Evolutionary conservation across 2,888 invertebrate genomes (phyloP), one percentile per base, ranked within the genome.

Genomic region (Scaptomyza caliginosa): DNA sequence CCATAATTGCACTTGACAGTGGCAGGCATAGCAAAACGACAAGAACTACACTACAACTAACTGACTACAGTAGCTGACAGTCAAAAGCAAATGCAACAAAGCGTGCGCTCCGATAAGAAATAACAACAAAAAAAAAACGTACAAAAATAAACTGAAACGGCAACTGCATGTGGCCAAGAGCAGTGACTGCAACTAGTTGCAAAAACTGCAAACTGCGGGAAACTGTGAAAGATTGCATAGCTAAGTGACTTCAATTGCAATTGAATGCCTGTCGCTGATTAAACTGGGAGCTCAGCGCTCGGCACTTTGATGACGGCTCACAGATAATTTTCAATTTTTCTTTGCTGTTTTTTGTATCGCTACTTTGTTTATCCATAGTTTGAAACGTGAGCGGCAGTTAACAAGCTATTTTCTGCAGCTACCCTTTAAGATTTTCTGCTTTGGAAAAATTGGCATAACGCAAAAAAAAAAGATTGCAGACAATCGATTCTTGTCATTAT

Each of bases 1-100:
- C 62, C 70, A 80, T 86, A 87, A 83, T 86, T 87, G 83, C 81
- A 83, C 83, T 88, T 81, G 88, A 88, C 83, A 84, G 75, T 69
- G 69, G 45, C 73, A 43, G 48, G 62, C 75, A 56, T 60, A 51
- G 50, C 68, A 60, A 65, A 16, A 58, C 65, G 45, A 49, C 51
- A 48, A 51, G 46, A 51, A 39, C 45, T 24, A 46, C 45, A 65
- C 48, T 32, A 38, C 69, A 32, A 24, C 39, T 5, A 52, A 49
- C 72, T 4, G 45, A 49, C 72, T 51, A 19, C 76, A 60, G 73
- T 75, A 75, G 71, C 62, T 60, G 76, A 72, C 74, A 72, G 74
- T 56, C 77, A 63, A 73, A 34, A 60, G 77, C 45, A 54, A 74
- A 59, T 77, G 63, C 73, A 62, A 67, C 58, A 74, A 73, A 73